phyloP scores from a whole-genome alignment of 2,888 invertebrate species.

The Nephrotoma flavescens region DNA sequence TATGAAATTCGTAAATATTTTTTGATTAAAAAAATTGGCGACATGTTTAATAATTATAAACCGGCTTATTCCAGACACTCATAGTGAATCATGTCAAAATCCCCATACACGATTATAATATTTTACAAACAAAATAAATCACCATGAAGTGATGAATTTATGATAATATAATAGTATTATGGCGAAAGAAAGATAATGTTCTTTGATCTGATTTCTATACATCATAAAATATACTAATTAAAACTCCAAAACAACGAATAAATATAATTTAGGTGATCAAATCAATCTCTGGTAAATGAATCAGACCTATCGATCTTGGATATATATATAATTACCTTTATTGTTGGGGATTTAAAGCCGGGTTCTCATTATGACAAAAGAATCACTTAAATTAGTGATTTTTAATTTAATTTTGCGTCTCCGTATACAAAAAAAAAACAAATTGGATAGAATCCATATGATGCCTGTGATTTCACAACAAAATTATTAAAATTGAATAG shows the following conservation, averaged over 20 bases:
- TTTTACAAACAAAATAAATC: not conserved
- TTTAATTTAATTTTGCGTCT: not conserved
- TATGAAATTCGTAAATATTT: not conserved
- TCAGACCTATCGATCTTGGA: not conserved
- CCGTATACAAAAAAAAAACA: not conserved
- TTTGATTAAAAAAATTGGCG: not conserved
- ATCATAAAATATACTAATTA: not conserved
- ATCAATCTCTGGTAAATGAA: not conserved
- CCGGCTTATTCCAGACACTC: not conserved
- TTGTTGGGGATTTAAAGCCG: not conserved
- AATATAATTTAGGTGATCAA: not conserved
- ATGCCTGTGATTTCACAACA: not conserved
- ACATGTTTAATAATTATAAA: not conserved
- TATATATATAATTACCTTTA: not conserved
- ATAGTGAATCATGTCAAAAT: not conserved
- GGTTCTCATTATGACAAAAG: not conserved
- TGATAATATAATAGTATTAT: not conserved
- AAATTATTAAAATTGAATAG: not conserved
- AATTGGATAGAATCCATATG: not conserved
- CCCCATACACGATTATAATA: not conserved
- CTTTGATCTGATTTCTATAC: not conserved
- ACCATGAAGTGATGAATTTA: not conserved
- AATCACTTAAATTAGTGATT: not conserved
- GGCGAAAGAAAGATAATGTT: not conserved
- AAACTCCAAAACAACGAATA: not conserved